Evolutionary conservation across 2,797 vertebrate species (phyloP).

Genomic region (Phrynocephalus forsythii): DNA sequence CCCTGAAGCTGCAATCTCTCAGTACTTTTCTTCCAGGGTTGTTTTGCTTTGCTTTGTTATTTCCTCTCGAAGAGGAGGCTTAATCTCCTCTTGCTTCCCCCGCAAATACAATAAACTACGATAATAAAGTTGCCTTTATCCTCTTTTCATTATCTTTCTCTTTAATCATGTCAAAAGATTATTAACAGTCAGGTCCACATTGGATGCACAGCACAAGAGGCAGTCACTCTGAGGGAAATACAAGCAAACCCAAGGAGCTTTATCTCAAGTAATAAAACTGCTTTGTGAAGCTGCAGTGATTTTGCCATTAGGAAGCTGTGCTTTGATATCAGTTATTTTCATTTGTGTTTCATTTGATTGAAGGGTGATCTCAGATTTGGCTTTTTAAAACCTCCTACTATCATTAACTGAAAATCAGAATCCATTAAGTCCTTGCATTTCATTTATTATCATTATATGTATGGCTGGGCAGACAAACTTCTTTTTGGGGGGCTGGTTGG

Average conservation of each 20-base stretch:
- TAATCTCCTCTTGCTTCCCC: background rate
- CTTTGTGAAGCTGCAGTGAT: conserved; percentile 26
- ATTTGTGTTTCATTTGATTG: conserved; percentile 40
- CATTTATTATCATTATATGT: conserved; percentile 23
- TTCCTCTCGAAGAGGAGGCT: conserved; percentile 27
- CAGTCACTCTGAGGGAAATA: conserved; percentile 37
- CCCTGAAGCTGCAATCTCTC: background rate
- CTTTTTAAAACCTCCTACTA: conserved; percentile 25
- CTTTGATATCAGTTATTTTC: conserved; percentile 32
- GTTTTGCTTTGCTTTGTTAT: conserved; percentile 10
- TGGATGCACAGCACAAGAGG: conserved; percentile 49
- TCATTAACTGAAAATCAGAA: conserved; percentile 37
- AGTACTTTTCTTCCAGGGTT: background rate
- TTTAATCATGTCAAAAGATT: conserved; percentile 52
- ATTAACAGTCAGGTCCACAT: conserved; percentile 22
- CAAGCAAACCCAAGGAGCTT: conserved; percentile 36
- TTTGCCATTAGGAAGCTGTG: conserved; percentile 47
- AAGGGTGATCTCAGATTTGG: conserved; percentile 27
- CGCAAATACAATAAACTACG: conserved; percentile 33
- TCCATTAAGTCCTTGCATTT: conserved; percentile 24
- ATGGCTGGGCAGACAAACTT: conserved; percentile 31
- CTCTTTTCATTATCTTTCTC: conserved; percentile 46
- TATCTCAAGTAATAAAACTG: conserved; percentile 37
- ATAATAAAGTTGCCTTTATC: conserved; percentile 41
- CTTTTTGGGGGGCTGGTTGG: too few relatives aligned